phyloP scores from a whole-genome alignment of 2,888 invertebrate species.

The Agonopterix alstromeriana region DNA sequence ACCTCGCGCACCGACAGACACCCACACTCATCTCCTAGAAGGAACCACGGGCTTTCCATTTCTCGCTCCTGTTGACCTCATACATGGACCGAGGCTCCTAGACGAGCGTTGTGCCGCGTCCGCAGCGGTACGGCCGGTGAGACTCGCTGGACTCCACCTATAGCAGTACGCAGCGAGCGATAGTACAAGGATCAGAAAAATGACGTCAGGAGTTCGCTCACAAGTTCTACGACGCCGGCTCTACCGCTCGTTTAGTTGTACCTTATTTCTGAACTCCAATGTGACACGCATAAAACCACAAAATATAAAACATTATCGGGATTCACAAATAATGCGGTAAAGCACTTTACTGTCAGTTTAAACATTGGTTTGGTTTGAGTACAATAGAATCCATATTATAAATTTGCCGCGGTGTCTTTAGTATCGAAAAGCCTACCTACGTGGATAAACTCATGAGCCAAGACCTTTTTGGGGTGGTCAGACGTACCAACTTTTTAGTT shows the following conservation, averaged over 20 bases:
- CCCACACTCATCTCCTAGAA: slow-evolving; percentile 3
- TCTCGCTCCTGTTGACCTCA: not conserved
- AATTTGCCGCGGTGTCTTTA: no score
- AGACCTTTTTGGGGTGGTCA: no score
- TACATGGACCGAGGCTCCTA: not conserved
- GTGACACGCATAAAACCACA: slow-evolving; percentile 14
- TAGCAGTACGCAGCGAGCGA: slow-evolving; percentile 23
- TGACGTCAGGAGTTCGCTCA: slow-evolving; percentile 35
- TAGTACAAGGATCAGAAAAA: slow-evolving; percentile 31
- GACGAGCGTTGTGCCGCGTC: slow-evolving; percentile 24
- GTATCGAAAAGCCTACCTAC: no score
- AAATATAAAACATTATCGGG: no score
- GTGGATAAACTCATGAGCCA: no score
- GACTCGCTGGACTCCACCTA: slow-evolving; percentile 9
- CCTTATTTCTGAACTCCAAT: slow-evolving; percentile 26
- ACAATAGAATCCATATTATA: no score
- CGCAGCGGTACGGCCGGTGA: slow-evolving; percentile 18
- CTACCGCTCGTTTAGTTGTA: slow-evolving; percentile 17
- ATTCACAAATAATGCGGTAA: no score
- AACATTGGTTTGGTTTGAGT: no score
- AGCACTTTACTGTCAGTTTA: no score
- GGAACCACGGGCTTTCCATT: not conserved
- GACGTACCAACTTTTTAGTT: no score
- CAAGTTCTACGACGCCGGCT: slow-evolving; percentile 16
- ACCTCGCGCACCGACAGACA: slow-evolving; percentile 11